Evolutionary conservation across 2,888 invertebrate genomes (phyloP), one percentile per base, ranked within the genome.

Genomic region (Augochlorella aurata): DNA sequence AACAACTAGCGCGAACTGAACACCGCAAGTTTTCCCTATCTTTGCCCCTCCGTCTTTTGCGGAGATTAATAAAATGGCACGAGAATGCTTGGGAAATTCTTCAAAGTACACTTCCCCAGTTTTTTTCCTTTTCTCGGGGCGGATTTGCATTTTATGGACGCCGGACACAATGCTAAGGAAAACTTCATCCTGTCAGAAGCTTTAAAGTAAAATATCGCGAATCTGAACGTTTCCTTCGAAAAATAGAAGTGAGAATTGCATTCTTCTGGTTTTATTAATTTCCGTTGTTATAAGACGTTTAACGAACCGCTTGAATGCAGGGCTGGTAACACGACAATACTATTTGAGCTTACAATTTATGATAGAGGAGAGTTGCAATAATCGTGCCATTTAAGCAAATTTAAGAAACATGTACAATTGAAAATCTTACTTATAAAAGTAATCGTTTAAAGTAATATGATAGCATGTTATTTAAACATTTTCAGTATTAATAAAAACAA

Each of bases 1-100:
- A 78, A 74, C 81, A 79, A 74, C 74, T 74, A 63, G 49, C 86
- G n/a, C 74, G 77, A 78, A 67, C 71, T 61, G 73, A 77, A 68
- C 67, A 68, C 82, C 83, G 74, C 77, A 83, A 82, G 82, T 83
- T 83, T 82, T 75, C 70, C 71, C 47, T 72, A 44, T 47, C 74
- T 77, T 70, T 58, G 44, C 52, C 21, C 58, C 49, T 63, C 68
- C 76, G 58, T 54, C 76, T 81, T n/a, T 21, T 50, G 71, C 61
- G 65, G 74, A 52, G 67, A 77, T 83, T 82, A 83, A 83, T 77
- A 83, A 83, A 83, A 83, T 77, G 74, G 81, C 74, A 18, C 73
- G 49, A 49, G 82, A 73, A 75, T 82, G 73, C 73, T 10, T 21
- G 70, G 14, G 54, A 77, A 65, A 82, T 52, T 69, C 77, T 71